These are phyloP conservation scores for Seira sanloemensis DNA, from an alignment of 2,888 invertebrate genomes.

Conservation along the genomic window DNA sequence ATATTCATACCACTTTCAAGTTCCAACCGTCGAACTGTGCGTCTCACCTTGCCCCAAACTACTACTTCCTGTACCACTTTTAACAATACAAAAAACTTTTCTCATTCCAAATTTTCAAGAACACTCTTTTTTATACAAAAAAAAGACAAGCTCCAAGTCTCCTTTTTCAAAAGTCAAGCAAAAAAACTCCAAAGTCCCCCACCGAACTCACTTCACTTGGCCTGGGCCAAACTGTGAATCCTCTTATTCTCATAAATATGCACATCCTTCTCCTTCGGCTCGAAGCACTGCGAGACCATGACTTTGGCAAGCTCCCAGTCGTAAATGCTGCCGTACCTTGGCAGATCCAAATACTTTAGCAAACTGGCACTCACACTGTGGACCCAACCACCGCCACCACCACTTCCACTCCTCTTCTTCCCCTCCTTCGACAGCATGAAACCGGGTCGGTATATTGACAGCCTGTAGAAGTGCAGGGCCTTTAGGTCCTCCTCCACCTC, in stretches of 20 bases:
- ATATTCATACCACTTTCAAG: too few species aligned
- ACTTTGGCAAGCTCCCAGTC: slow-evolving; percentile 23
- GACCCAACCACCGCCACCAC: too few species aligned
- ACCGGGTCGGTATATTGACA: slow-evolving; percentile 73
- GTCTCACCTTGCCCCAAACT: too few species aligned
- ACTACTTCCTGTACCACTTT: too few species aligned
- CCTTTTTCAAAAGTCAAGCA: too few species aligned
- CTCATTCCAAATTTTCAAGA: too few species aligned
- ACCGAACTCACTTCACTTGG: not conserved
- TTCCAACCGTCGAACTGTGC: too few species aligned
- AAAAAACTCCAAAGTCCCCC: too few species aligned
- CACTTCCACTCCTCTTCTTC: not conserved
- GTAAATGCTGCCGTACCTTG: slow-evolving; percentile 27
- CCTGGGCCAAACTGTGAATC: slow-evolving; percentile 26
- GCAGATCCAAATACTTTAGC: slow-evolving; percentile 16
- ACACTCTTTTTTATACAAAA: too few species aligned
- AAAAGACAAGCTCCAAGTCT: too few species aligned
- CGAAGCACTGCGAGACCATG: slow-evolving; percentile 34
- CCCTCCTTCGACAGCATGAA: slow-evolving; percentile 44
- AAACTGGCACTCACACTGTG: not conserved
- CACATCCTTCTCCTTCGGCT: slow-evolving; percentile 20
- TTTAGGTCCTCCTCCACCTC: slow-evolving; percentile 70
- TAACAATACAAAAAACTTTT: too few species aligned
- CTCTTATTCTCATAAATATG: slow-evolving; percentile 34
- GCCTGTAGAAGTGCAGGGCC: slow-evolving; percentile 67